A percentile compares a stretch with the other conserved stretches of the same genome.
Evolutionary conservation across 1,140 invertebrate genomes (phyloP).

Genomic region (Drosophila sechellia): DNA sequence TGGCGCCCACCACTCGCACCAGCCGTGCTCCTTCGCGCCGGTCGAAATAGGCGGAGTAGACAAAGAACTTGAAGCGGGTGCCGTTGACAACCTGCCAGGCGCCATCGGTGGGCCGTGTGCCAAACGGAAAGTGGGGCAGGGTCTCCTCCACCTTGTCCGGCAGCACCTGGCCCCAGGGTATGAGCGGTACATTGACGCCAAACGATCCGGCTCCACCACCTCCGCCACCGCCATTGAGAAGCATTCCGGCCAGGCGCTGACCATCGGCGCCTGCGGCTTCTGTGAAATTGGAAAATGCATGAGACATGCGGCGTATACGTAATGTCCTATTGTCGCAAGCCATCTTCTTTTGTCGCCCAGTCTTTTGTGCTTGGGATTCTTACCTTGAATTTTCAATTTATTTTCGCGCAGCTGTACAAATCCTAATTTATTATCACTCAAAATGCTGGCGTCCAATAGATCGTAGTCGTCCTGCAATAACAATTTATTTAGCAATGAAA

Average conservation of each 20-base stretch:
- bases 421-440: constrained; percentile 84
- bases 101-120: constrained; percentile 85
- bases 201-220: constrained; percentile 45
- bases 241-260: constrained; percentile 74
- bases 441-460: constrained; percentile 77
- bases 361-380: constrained; percentile 51
- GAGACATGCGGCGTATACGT: constrained; percentile 63
- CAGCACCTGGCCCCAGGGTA: constrained; percentile 82
- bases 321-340: constrained; percentile 34
- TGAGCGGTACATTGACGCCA: constrained; percentile 68
- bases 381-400: constrained; percentile 84
- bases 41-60: constrained; percentile 96
- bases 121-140: constrained; percentile 85
- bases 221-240: constrained; percentile 65
- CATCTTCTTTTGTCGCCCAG: constrained; percentile 38
- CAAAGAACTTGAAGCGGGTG: constrained; percentile 94
- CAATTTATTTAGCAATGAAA: neutral
- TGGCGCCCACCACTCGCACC: constrained; percentile 93
- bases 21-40: constrained; percentile 88
- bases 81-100: constrained; percentile 87
- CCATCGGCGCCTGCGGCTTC: constrained; percentile 75
- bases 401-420: constrained; percentile 84
- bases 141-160: constrained; percentile 84
- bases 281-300: constrained; percentile 60
- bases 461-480: constrained; percentile 77